Evolutionary conservation across 2,113 vertebrate species (phyloP).

Genomic region (Pica pica): DNA sequence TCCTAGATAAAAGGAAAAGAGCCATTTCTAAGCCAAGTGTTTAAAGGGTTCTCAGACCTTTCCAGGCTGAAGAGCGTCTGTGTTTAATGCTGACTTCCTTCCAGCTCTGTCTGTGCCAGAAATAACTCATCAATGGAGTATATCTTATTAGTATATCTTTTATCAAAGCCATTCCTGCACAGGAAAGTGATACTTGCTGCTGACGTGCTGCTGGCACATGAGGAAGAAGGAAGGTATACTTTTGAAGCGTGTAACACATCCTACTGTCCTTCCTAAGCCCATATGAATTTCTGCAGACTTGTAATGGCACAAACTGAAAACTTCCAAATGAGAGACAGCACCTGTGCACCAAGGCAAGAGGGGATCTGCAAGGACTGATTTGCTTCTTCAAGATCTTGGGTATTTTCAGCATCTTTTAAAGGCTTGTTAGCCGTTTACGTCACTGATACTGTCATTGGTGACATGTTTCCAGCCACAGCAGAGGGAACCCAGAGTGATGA

Average conservation of each 20-base stretch:
- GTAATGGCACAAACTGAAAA: neutral
- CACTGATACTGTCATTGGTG: neutral
- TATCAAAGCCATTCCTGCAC: neutral
- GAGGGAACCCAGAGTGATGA: neutral
- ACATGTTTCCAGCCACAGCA: neutral
- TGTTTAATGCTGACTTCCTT: slow-evolving; percentile 57
- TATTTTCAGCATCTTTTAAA: neutral
- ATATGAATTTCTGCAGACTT: neutral
- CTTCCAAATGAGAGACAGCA: neutral
- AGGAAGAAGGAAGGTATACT: neutral
- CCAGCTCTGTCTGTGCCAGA: slow-evolving; percentile 52
- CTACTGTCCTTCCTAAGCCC: neutral
- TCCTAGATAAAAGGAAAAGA: slow-evolving; percentile 49
- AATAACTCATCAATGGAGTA: slow-evolving; percentile 44
- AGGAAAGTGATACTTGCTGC: slow-evolving; percentile 12
- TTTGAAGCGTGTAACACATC: neutral
- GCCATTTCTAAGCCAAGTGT: slow-evolving; percentile 42
- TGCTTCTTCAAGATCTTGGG: neutral
- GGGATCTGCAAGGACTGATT: neutral
- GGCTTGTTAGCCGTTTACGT: neutral
- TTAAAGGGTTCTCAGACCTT: slow-evolving; percentile 49
- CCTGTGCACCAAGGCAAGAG: neutral
- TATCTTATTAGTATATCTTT: slow-evolving; percentile 13
- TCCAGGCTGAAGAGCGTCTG: slow-evolving; percentile 30
- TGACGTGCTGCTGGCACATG: neutral